Evolutionary conservation across 2,113 vertebrate genomes (phyloP), one percentile per base, ranked within the genome.

Genomic region (Apteryx owenii): DNA sequence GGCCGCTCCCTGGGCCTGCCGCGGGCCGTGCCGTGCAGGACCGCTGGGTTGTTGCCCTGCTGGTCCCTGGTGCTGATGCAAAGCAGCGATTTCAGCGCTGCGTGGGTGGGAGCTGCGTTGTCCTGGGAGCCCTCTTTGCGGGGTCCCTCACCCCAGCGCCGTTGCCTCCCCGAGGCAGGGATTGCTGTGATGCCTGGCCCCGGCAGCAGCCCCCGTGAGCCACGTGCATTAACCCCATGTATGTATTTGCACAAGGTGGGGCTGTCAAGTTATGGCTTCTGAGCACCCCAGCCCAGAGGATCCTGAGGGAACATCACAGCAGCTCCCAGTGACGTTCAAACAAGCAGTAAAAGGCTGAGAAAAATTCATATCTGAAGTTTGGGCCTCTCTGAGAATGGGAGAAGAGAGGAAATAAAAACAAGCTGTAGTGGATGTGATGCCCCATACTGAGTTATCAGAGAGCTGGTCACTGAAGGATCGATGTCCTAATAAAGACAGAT

Each of bases 281-380:
- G 7, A 61, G 76, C 0, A 0, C 31, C 23, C 1, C 0, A 48
- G 69, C 77, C 80, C 84, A 0, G 1, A 5, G 6, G 72, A 31
- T 69, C 46, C 60, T 1, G 5, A 61, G 88, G 64, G 77, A 58
- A 36, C 76, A 28, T 42, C 71, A 36, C 62, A 53, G 82, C 12
- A 0, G 92, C 60, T 84, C 66, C 73, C 90, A 88, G 28, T 0
- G 3, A 50, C 36, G 77, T 61, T 64, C 5, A 25, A 91, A 70
- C 56, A 78, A 68, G 26, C 51, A 87, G 65, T 53, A 46, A 72
- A 81, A 87, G 10, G 19, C 60, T 64, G 78, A 48, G 42, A 90
- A 31, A 68, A 84, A 89, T 85, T 91, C 81, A 82, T 60, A 90
- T 44, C 2, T 69, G 48, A 58, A 3, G 2, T 1, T 61, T 0